Evolutionary conservation across 2,113 vertebrate genomes (phyloP).

Genomic region (Larimichthys crocea): DNA sequence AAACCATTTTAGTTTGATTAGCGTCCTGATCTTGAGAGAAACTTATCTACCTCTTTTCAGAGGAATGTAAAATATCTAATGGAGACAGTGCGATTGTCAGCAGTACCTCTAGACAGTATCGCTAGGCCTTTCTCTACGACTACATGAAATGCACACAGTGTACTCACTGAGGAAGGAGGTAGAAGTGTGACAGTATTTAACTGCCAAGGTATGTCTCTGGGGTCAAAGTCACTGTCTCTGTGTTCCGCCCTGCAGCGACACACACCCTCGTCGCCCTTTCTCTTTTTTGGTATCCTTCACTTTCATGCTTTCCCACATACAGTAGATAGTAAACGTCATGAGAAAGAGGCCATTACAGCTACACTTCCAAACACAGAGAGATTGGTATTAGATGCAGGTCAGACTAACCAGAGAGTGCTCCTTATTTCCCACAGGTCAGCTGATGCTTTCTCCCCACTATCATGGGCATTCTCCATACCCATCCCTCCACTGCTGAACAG

Average conservation of each 20-base stretch:
- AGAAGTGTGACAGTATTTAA: conserved; percentile 37
- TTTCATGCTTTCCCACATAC: conserved; percentile 17
- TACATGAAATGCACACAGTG: conserved; percentile 16
- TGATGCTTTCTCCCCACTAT: conserved; percentile 49
- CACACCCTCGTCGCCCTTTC: conserved; percentile 8
- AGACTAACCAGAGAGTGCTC: conserved; percentile 34
- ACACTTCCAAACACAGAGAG: conserved; percentile 2
- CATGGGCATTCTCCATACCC: conserved; percentile 48
- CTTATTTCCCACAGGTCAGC: conserved; percentile 73
- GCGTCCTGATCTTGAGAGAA: conserved; percentile 57
- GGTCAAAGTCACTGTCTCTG: conserved; percentile 43
- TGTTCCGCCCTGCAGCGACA: conserved; percentile 15
- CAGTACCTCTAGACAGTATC: conserved; percentile 35
- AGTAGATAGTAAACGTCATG: conserved; percentile 13
- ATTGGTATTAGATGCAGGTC: conserved; percentile 13
- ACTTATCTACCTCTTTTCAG: conserved; percentile 57
- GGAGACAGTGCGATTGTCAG: conserved; percentile 51
- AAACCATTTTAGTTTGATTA: conserved; percentile 68
- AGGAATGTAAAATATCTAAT: conserved; percentile 58
- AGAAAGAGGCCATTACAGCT: conserved; percentile 9
- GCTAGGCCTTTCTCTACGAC: background rate
- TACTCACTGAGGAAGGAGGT: conserved; percentile 24
- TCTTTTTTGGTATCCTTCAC: conserved; percentile 39
- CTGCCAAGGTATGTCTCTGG: conserved; percentile 22
- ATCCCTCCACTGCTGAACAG: conserved; percentile 24